Conservation (phyloP, 2,888 invertebrate genomes). For the Exocentrus adspersus region DNA sequence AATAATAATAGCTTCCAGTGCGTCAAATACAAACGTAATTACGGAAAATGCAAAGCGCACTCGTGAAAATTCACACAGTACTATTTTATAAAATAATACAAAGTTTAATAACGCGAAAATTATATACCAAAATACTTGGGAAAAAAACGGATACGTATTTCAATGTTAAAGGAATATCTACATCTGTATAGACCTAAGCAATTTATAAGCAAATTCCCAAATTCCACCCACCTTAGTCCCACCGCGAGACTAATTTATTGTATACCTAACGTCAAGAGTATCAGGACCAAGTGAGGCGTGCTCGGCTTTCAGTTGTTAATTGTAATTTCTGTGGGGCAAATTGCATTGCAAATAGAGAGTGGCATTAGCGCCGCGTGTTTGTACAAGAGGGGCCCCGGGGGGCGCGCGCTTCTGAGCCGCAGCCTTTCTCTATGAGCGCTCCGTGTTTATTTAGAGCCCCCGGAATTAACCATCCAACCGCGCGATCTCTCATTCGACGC, state of each 20-base stretch:
- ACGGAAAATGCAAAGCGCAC: neutral
- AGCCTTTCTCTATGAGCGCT: conserved; percentile 45
- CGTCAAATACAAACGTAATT: neutral
- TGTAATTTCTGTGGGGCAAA: conserved; percentile 60
- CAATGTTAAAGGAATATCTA: too few species aligned
- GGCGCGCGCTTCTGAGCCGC: conserved; percentile 37
- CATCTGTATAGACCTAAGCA: too few species aligned
- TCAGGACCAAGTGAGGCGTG: conserved; percentile 54
- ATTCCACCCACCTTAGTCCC: conserved; percentile 2
- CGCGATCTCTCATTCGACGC: conserved; percentile 57
- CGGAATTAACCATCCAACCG: conserved; percentile 61
- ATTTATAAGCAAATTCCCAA: conserved; percentile 3
- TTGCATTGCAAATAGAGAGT: conserved; percentile 53
- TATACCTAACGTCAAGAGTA: conserved; percentile 27
- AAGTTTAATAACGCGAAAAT: too few species aligned
- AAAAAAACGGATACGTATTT: too few species aligned
- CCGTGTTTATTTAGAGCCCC: conserved; percentile 61
- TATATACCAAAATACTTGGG: too few species aligned
- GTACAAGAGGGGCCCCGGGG: conserved; percentile 52
- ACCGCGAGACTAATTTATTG: conserved; percentile 10
- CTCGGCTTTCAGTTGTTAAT: conserved; percentile 60
- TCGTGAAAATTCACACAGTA: too few species aligned
- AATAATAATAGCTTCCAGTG: neutral
- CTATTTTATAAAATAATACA: too few species aligned
- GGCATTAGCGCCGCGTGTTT: conserved; percentile 55